Evolutionary conservation across 2,888 invertebrate species (phyloP).

Genomic region (Pseudococcus viburni): DNA sequence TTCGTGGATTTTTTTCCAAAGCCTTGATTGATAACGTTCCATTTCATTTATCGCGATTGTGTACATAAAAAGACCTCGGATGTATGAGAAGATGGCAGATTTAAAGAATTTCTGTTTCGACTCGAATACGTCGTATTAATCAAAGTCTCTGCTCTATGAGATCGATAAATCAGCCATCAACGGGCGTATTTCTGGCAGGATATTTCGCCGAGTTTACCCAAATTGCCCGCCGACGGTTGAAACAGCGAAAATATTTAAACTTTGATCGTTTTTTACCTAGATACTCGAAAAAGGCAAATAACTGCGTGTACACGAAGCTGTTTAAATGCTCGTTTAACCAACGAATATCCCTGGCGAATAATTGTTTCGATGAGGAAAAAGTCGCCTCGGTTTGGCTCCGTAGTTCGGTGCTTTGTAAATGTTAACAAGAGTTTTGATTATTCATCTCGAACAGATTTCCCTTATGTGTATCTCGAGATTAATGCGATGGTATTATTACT

Average conservation of each 20-base stretch:
- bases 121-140: conserved; percentile 8
- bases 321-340: no score
- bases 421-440: conserved; percentile 1
- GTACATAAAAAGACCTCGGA: conserved; percentile 14
- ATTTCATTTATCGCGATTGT: conserved; percentile 47
- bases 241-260: background rate
- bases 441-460: background rate
- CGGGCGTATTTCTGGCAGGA: background rate
- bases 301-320: no score
- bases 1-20: background rate
- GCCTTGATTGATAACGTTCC: conserved; percentile 41
- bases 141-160: background rate
- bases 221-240: background rate
- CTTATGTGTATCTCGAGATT: background rate
- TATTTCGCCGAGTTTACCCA: background rate
- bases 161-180: conserved; percentile 21
- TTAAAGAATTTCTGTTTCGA: conserved; percentile 18
- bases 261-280: background rate
- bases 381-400: background rate
- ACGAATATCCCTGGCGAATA: background rate
- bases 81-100: background rate
- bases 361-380: background rate
- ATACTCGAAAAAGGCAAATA: background rate
- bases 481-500: background rate
- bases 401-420: background rate